phyloP scores from a whole-genome alignment of 2,113 vertebrate species.

The Tragelaphus buxtoni region DNA sequence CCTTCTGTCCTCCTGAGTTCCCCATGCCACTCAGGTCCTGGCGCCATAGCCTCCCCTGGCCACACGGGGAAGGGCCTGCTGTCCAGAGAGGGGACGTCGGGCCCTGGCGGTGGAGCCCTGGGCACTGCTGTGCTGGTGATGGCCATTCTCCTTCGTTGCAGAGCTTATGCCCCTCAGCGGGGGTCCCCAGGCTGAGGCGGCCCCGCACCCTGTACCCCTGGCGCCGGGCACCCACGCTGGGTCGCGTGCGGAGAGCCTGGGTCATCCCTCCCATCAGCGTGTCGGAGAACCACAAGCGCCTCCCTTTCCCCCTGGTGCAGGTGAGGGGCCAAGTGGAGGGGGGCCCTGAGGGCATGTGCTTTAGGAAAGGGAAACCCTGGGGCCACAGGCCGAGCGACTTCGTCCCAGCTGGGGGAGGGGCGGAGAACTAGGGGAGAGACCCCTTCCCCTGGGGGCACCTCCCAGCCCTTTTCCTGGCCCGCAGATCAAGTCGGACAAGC shows the following conservation, averaged over 20 bases:
- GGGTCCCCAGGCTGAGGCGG: not conserved
- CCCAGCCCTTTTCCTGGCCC: not conserved
- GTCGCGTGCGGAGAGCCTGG: conserved; percentile 93
- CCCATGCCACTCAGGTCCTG: not conserved
- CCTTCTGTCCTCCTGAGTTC: not conserved
- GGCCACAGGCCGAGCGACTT: not conserved
- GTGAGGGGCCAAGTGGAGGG: conserved; percentile 70
- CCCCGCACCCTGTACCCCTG: conserved; percentile 76
- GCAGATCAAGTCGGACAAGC: conserved; percentile 97
- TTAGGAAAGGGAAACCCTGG: no score
- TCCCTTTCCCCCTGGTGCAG: conserved; percentile 94
- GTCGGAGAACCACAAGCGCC: conserved; percentile 91
- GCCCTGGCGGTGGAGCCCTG: no score
- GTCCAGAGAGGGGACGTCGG: not conserved
- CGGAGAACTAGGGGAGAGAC: not conserved
- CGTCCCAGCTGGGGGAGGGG: not conserved
- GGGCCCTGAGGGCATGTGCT: not conserved
- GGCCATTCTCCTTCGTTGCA: conserved; percentile 19
- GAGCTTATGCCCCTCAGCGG: conserved; percentile 58
- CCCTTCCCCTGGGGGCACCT: no score
- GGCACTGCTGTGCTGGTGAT: not conserved
- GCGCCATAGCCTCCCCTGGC: no score
- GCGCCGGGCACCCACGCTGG: conserved; percentile 52
- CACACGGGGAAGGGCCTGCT: fast-evolving
- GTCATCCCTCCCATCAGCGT: conserved; percentile 96